Evolutionary conservation across 2,113 vertebrate genomes (phyloP), one percentile per base, ranked within the genome.

Genomic region (Vulpes vulpes): DNA sequence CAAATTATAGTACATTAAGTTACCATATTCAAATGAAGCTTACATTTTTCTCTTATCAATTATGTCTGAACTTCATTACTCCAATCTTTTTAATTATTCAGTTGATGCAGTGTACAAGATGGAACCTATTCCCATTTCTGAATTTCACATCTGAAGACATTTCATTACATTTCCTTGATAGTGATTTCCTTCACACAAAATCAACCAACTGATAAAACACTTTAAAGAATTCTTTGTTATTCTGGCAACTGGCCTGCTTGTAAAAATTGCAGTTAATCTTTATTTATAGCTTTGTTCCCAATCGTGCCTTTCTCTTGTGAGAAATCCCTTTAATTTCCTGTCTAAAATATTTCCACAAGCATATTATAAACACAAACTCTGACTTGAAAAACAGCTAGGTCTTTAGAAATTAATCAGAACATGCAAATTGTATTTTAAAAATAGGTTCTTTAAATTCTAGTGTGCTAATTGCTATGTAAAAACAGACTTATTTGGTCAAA

Each of bases 81-180:
- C 11, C 14, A 80, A 23, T 91, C 25, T 59, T 87, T 84, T 87
- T 92, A 95, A 80, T 88, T 80, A 91, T 74, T 91, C 51, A 17
- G 7, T 35, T 88, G 79, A 89, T 71, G 93, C 22, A 27, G 57
- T 78, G 91, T 95, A 90, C 19, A 81, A 14, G 49, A 65, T 57
- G 57, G 30, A 95, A 95, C 4, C 16, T 92, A 51, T 16, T 67
- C 35, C 23, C 22, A 23, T 62, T 91, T 97, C n/a, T 95, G 74
- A 93, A 71, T 96, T 95, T 97, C 81, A 87, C 74, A 78, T 88
- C 90, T 95, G 53, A 95, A 96, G 78, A 95, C n/a, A 95, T 71
- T 79, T 95, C 76, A 92, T 90, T 95, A 87, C 64, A 55, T 79
- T 69, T 89, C 55, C 67, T 86, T 12, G 20, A 30, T 22, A 64